Conservation (phyloP, 2,113 vertebrate species). For the Alexandromys fortis region DNA sequence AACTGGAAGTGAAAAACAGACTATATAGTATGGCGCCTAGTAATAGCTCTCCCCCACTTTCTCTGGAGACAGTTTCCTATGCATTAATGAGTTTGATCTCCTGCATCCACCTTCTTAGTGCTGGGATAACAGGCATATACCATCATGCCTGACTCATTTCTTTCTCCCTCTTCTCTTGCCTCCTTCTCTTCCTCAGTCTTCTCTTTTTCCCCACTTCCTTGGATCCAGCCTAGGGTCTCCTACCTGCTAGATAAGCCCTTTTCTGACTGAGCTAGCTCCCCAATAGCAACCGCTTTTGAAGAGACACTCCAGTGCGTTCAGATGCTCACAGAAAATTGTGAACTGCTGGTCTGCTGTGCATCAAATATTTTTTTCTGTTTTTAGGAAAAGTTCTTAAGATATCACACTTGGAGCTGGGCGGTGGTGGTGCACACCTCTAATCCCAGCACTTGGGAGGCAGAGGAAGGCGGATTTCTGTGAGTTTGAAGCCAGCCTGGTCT, state of each 20-base stretch:
- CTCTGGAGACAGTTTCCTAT: too few species aligned
- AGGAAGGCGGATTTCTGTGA: too few species aligned
- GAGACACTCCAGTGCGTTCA: not conserved
- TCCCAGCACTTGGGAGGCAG: too few species aligned
- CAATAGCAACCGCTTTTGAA: not conserved
- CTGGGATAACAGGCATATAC: not conserved
- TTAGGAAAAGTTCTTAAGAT: conserved; percentile 35
- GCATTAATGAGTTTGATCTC: not conserved
- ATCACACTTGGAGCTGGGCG: not conserved
- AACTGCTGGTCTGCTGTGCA: not conserved
- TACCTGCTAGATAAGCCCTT: not conserved
- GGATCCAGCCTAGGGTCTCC: not conserved
- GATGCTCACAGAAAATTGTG: not conserved
- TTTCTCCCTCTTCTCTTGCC: not conserved
- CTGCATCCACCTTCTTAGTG: not conserved
- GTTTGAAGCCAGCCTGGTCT: too few species aligned
- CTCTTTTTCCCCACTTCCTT: too few species aligned
- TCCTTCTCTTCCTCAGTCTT: not conserved
- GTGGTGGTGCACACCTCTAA: too few species aligned
- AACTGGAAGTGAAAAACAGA: not conserved
- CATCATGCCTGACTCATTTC: not conserved
- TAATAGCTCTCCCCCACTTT: not conserved
- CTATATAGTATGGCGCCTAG: not conserved
- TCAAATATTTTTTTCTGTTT: conserved; percentile 49
- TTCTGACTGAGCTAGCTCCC: not conserved